Evolutionary conservation across 37 sponge, comb jelly and placozoan species (phyloP).

Genomic region (Geodia barretti): DNA sequence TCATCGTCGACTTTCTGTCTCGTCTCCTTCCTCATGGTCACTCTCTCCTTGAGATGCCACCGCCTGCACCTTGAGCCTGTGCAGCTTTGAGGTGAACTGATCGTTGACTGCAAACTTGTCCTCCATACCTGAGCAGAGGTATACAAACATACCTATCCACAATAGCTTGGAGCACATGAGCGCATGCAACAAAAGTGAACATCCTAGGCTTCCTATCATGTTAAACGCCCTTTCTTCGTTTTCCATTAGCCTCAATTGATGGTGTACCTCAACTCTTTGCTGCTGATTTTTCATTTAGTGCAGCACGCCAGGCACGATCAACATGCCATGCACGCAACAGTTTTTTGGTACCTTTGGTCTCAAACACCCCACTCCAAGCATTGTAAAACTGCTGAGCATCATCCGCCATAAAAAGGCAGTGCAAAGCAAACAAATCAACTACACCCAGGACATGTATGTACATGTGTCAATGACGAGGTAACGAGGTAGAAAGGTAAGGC

Average conservation of each 20-base stretch:
- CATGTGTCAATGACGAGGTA: too few relatives aligned
- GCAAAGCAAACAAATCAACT: too few relatives aligned
- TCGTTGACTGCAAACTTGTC: constrained; percentile 96
- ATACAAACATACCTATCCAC: too few relatives aligned
- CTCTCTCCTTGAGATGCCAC: constrained; percentile 90
- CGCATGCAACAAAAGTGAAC: too few relatives aligned
- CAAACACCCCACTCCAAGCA: not conserved
- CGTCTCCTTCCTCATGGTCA: constrained; percentile 96
- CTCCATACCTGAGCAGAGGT: constrained; percentile 51
- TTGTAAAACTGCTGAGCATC: constrained; percentile 46
- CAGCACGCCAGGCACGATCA: not conserved
- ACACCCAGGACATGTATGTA: too few relatives aligned
- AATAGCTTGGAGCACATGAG: too few relatives aligned
- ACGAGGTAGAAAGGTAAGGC: too few relatives aligned
- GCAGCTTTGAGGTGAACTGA: constrained; percentile 93
- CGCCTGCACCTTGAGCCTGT: constrained; percentile 94
- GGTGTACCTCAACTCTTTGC: too few relatives aligned
- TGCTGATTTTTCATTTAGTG: too few relatives aligned
- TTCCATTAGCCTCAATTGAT: too few relatives aligned
- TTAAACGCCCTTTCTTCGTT: too few relatives aligned
- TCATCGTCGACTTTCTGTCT: constrained; percentile 99
- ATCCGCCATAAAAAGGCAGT: constrained; percentile 73
- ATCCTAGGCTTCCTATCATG: too few relatives aligned
- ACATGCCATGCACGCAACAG: not conserved
- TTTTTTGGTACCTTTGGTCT: not conserved